These are phyloP conservation scores for Nomada lathburiana DNA, from an alignment of 2,888 invertebrate genomes.

Conservation along the genomic window DNA sequence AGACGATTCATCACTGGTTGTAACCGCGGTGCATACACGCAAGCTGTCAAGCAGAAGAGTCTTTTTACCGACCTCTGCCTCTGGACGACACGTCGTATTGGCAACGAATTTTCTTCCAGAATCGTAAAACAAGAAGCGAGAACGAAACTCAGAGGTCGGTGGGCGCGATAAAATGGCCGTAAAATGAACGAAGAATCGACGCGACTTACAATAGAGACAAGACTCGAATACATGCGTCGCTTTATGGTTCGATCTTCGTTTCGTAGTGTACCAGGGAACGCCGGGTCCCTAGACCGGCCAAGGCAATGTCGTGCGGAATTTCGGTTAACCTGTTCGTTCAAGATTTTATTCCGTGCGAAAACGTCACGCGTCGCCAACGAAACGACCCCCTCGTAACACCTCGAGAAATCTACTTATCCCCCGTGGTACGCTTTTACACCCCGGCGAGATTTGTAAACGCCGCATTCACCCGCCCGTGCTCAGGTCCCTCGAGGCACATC, in stretches of 20 bases:
- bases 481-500: slow-evolving; percentile 27
- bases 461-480: not conserved
- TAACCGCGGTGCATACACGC: too few species aligned
- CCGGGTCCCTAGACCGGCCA: not conserved
- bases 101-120: not conserved
- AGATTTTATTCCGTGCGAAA: not conserved
- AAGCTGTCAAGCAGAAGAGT: too few species aligned
- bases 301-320: slow-evolving; percentile 2
- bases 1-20: not conserved
- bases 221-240: not conserved
- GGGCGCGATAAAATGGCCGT: not conserved
- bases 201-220: slow-evolving; percentile 3
- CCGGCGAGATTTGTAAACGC: slow-evolving; percentile 1
- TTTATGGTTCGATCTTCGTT: slow-evolving; percentile 34
- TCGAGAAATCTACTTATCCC: slow-evolving; percentile 4
- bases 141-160: not conserved
- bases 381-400: not conserved
- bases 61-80: too few species aligned
- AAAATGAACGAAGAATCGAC: slow-evolving; percentile 1
- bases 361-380: not conserved
- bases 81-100: not conserved
- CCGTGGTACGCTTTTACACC: not conserved
- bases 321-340: slow-evolving; percentile 5
- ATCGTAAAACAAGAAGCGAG: not conserved
- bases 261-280: slow-evolving; percentile 20